Conservation (phyloP, 2,113 vertebrate genomes). For the Chionis minor region DNA sequence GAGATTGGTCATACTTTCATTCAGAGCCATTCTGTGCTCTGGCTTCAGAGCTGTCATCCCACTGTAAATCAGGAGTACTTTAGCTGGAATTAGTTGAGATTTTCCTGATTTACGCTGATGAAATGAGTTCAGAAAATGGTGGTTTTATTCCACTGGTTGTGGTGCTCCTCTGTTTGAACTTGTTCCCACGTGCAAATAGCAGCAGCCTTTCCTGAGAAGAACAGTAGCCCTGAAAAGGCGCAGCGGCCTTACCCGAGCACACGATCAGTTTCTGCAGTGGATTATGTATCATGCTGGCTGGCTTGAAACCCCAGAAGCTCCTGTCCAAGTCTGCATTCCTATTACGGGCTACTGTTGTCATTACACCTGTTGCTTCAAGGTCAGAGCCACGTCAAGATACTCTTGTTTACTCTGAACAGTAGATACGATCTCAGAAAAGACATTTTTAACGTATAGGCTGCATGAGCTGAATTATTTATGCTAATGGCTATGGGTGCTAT, state of each 20-base stretch:
- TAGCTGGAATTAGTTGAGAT: not conserved
- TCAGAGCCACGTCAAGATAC: not conserved
- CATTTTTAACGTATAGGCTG: not conserved
- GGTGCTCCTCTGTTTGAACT: not conserved
- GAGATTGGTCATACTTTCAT: not conserved
- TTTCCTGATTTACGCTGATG: not conserved
- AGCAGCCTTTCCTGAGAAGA: not conserved
- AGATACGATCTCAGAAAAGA: not conserved
- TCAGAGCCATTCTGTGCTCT: not conserved
- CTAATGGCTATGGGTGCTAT: slow-evolving; percentile 3
- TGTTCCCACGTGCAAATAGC: not conserved
- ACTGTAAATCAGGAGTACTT: not conserved
- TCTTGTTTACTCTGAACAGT: not conserved
- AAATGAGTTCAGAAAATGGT: not conserved
- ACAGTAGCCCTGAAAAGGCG: not conserved
- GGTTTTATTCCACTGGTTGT: not conserved
- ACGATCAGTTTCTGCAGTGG: not conserved
- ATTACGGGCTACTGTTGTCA: not conserved
- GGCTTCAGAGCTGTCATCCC: not conserved
- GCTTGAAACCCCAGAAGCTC: not conserved
- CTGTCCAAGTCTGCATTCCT: not conserved
- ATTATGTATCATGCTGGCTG: not conserved
- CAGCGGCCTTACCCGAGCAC: not conserved
- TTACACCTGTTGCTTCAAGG: not conserved
- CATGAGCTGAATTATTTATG: slow-evolving; percentile 39